phyloP scores from a whole-genome alignment of 2,797 vertebrate genomes.

The Pangasius macronema region DNA sequence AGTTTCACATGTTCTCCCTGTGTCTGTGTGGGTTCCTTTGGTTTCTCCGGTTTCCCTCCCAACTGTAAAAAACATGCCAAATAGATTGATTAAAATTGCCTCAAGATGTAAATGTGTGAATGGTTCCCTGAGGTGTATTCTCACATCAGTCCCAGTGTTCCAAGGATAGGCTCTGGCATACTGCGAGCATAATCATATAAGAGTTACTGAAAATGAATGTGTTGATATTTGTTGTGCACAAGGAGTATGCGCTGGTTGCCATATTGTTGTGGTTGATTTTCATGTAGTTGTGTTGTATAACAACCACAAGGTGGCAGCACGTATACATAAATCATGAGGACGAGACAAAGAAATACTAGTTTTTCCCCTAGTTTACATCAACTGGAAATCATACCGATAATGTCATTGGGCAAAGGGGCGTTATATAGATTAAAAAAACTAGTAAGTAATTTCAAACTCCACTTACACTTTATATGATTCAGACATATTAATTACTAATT shows the following conservation, averaged over 20 bases:
- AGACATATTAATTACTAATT: background rate
- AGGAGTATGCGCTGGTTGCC: background rate
- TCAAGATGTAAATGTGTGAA: background rate
- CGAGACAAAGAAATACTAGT: background rate
- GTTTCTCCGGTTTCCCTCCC: background rate
- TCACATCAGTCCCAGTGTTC: background rate
- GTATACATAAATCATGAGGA: background rate
- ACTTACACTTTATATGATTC: background rate
- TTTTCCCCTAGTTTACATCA: background rate
- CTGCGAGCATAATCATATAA: background rate
- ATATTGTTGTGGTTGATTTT: background rate
- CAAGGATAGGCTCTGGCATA: background rate
- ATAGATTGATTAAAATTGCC: background rate
- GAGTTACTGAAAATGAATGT: background rate
- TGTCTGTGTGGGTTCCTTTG: background rate
- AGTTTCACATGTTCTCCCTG: background rate
- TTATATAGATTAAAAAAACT: slow-evolving; percentile 28
- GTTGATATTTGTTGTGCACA: background rate
- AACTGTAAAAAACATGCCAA: background rate
- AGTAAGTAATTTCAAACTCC: background rate
- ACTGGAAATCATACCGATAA: background rate
- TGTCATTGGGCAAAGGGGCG: slow-evolving; percentile 29
- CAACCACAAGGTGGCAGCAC: slow-evolving; percentile 51
- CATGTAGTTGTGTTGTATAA: background rate
- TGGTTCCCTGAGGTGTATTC: background rate